Percentiles rank a stretch among this genome's conserved stretches.
Conservation (phyloP, 2,113 vertebrate species). For the Gymnarchus niloticus region DNA sequence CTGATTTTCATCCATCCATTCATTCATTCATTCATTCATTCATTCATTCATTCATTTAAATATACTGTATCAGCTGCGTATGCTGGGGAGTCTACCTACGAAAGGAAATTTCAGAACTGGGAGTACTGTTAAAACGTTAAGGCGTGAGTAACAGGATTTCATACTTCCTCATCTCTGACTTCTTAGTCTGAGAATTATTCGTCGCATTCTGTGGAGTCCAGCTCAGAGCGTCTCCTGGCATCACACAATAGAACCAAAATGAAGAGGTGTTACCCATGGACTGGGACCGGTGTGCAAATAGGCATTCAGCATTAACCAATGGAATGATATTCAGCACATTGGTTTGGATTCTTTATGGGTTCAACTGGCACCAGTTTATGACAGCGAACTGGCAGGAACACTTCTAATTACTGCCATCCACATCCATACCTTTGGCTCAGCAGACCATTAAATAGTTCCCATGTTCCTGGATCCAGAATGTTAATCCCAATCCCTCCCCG, state of each 20-base stretch:
- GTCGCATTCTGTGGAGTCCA: background rate
- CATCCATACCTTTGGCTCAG: background rate
- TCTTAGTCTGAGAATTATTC: background rate
- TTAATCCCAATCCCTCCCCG: background rate
- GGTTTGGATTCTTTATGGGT: background rate
- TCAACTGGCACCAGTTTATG: background rate
- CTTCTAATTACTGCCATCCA: background rate
- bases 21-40: no score
- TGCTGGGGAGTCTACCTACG: background rate
- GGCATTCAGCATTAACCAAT: background rate
- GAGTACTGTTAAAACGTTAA: background rate
- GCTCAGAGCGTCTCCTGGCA: background rate
- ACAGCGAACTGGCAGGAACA: background rate
- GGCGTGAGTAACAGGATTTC: conserved; percentile 19
- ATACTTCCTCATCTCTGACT: background rate
- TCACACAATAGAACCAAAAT: background rate
- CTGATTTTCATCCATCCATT: background rate
- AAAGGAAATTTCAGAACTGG: background rate
- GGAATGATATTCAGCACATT: background rate
- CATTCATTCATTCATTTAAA: no score
- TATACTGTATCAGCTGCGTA: background rate
- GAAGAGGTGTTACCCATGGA: background rate
- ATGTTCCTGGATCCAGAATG: background rate
- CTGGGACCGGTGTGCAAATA: background rate
- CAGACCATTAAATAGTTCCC: background rate